Evolutionary conservation across 2,888 invertebrate species (phyloP).

Genomic region (Leptinotarsa peninsularis): DNA sequence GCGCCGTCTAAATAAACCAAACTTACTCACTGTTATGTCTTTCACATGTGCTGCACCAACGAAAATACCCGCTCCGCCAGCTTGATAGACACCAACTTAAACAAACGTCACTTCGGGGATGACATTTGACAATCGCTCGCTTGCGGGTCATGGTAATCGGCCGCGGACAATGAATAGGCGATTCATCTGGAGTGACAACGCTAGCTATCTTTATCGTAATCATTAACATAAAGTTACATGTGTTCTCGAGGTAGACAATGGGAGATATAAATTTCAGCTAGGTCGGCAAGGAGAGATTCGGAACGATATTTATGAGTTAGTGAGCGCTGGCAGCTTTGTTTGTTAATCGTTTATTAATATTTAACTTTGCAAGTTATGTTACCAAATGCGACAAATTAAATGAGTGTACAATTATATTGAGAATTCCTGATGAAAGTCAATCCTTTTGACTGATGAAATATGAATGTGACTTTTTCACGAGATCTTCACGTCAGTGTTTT

Average conservation of each 20-base stretch:
- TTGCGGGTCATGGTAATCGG: conserved; percentile 45
- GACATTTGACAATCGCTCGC: conserved; percentile 48
- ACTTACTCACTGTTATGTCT: conserved; percentile 26
- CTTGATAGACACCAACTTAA: conserved; percentile 46
- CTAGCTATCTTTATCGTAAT: conserved; percentile 44
- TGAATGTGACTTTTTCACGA: too few relatives aligned
- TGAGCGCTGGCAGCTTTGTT: conserved; percentile 37
- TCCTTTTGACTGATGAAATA: too few relatives aligned
- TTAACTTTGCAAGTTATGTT: background rate
- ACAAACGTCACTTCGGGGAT: conserved; percentile 43
- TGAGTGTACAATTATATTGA: background rate
- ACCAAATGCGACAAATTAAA: background rate
- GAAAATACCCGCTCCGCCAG: conserved; percentile 34
- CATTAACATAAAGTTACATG: conserved; percentile 46
- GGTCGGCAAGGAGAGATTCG: conserved; percentile 29
- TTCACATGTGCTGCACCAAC: conserved; percentile 29
- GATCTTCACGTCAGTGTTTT: too few relatives aligned
- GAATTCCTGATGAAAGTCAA: too few relatives aligned
- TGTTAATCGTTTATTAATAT: conserved; percentile 30
- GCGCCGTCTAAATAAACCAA: conserved; percentile 49
- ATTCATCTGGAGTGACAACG: conserved; percentile 45
- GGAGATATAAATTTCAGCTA: conserved; percentile 42
- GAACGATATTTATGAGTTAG: conserved; percentile 37
- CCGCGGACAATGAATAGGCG: conserved; percentile 44
- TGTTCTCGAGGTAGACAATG: conserved; percentile 43